Evolutionary conservation across 2,888 invertebrate genomes (phyloP).

Genomic region (Lasioglossum lativentre): DNA sequence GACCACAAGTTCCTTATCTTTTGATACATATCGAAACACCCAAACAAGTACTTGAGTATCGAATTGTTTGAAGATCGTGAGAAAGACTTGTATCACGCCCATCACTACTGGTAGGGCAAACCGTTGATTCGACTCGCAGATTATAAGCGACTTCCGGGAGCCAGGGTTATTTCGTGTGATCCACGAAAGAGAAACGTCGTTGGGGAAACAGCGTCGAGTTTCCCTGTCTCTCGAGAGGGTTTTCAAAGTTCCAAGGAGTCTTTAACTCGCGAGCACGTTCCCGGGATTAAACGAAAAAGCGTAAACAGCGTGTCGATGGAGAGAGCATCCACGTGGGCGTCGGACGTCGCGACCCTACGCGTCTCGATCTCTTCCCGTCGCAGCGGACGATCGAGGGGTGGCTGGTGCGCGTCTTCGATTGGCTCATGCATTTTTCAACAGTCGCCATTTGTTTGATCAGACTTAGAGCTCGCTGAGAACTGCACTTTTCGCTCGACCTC

Average conservation of each 20-base stretch:
- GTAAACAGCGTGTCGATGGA: slow-evolving; percentile 41
- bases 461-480: slow-evolving; percentile 58
- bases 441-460: slow-evolving; percentile 74
- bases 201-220: not conserved
- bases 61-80: too few species aligned
- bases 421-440: slow-evolving; percentile 75
- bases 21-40: too few species aligned
- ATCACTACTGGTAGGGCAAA: too few species aligned
- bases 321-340: slow-evolving; percentile 27
- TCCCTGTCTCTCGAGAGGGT: not conserved
- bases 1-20: too few species aligned
- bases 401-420: slow-evolving; percentile 67
- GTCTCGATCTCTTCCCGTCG: not conserved
- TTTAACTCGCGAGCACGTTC: slow-evolving; percentile 45
- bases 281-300: slow-evolving; percentile 42
- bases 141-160: not conserved
- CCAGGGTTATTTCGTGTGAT: not conserved
- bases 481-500: slow-evolving; percentile 60
- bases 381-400: slow-evolving; percentile 18
- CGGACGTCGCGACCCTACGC: not conserved
- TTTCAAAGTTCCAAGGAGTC: not conserved
- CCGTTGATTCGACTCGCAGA: too few species aligned
- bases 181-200: not conserved
- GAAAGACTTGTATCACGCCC: too few species aligned
- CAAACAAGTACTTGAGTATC: too few species aligned